Conservation (phyloP, 2,797 vertebrate genomes). For the Cyclura pinguis region DNA sequence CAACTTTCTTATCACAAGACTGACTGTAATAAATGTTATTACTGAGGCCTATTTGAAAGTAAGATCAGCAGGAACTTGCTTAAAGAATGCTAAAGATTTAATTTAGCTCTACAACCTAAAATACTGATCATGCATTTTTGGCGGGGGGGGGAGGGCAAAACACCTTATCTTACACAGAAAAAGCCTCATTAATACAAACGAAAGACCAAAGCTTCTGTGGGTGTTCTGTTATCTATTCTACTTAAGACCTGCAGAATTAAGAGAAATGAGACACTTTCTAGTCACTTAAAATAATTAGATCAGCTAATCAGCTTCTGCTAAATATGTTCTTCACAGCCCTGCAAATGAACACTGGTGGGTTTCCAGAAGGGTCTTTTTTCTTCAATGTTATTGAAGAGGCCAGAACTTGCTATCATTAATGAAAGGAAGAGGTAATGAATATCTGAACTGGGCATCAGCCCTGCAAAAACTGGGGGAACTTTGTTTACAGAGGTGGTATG, state of each 20-base stretch:
- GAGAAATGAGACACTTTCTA: conserved; percentile 11
- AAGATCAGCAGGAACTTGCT: conserved; percentile 22
- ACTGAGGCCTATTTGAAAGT: conserved; percentile 36
- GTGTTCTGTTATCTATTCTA: conserved; percentile 29
- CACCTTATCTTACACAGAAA: conserved; percentile 20
- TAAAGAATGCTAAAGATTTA: conserved; percentile 19
- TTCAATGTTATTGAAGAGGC: conserved; percentile 46
- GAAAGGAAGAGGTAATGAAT: conserved; percentile 15
- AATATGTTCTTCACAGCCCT: conserved; percentile 24
- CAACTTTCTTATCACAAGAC: background rate
- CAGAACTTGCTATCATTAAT: conserved; percentile 26
- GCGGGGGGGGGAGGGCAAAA: background rate
- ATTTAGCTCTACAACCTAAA: conserved; percentile 31
- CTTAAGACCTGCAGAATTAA: conserved; percentile 9
- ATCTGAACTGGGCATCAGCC: conserved; percentile 25
- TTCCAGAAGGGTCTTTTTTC: background rate
- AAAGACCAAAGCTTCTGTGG: background rate
- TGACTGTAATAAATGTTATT: background rate
- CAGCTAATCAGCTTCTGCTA: conserved; percentile 29
- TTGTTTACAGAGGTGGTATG: background rate
- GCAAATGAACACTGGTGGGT: conserved; percentile 15
- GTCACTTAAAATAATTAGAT: conserved; percentile 13
- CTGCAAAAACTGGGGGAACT: background rate
- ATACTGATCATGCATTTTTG: background rate
- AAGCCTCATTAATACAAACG: background rate